A percentile compares a stretch with the other conserved stretches of the same genome.
phyloP scores from a whole-genome alignment of 2,888 invertebrate genomes.

The Cylindroiulus punctatus region DNA sequence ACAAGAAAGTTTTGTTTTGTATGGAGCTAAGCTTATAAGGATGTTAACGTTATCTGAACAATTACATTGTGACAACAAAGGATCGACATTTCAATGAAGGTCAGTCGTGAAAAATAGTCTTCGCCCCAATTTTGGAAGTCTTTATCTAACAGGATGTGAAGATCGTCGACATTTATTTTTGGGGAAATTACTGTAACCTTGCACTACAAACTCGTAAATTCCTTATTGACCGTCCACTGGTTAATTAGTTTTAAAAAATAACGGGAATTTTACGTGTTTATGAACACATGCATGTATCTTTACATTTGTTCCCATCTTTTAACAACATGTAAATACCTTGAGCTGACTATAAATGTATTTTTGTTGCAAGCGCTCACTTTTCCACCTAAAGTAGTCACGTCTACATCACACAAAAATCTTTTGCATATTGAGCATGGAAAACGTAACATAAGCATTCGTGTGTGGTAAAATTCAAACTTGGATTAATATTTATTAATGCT shows the following conservation, averaged over 20 bases:
- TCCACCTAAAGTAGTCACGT: too few species aligned
- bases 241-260: too few species aligned
- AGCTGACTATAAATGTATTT: too few species aligned
- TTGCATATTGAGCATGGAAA: too few species aligned
- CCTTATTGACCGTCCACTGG: neutral
- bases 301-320: too few species aligned
- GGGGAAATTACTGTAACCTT: neutral
- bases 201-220: neutral
- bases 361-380: too few species aligned
- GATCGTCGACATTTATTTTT: neutral
- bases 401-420: too few species aligned
- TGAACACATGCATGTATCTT: too few species aligned
- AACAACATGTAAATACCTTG: too few species aligned
- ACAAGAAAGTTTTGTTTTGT: neutral
- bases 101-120: neutral
- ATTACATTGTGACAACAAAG: neutral
- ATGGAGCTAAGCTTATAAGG: neutral
- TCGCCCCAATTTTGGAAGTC: neutral
- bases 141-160: neutral
- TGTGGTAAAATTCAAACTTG: neutral
- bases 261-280: too few species aligned
- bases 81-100: slow-evolving; percentile 6
- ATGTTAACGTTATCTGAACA: neutral
- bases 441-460: too few species aligned
- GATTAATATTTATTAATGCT: too few species aligned